Conservation (phyloP, 2,113 vertebrate genomes). For the Naja naja region DNA sequence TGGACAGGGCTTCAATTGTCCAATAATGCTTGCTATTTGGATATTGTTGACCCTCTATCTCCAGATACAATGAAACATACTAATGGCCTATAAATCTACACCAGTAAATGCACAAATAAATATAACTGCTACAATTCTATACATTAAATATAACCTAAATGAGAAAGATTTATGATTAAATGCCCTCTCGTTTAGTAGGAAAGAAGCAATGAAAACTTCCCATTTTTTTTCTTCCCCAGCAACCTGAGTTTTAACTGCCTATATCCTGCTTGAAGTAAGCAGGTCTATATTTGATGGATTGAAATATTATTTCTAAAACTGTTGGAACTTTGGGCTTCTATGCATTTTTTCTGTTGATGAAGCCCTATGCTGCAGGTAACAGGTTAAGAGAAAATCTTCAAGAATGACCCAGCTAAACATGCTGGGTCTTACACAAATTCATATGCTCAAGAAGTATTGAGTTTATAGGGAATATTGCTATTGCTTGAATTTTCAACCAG, state of each 20-base stretch:
- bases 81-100: not conserved
- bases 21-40: not conserved
- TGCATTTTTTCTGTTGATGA: not conserved
- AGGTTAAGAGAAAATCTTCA: not conserved
- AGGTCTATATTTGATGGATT: not conserved
- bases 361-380: not conserved
- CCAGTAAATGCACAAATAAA: not conserved
- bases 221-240: not conserved
- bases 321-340: not conserved
- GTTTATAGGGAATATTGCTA: not conserved
- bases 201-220: not conserved
- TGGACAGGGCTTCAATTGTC: not conserved
- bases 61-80: not conserved
- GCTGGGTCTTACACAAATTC: not conserved
- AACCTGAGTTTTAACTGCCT: not conserved
- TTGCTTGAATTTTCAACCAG: not conserved
- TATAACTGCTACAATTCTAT: not conserved
- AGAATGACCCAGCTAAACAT: not conserved
- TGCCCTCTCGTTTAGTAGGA: not conserved
- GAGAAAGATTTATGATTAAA: not conserved
- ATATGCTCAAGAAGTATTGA: not conserved
- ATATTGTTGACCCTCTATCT: not conserved
- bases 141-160: not conserved
- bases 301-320: not conserved
- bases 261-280: not conserved